Base-by-base conservation (phyloP, 2,113 vertebrate genomes). In the Aspidoscelis tigris region DNA sequence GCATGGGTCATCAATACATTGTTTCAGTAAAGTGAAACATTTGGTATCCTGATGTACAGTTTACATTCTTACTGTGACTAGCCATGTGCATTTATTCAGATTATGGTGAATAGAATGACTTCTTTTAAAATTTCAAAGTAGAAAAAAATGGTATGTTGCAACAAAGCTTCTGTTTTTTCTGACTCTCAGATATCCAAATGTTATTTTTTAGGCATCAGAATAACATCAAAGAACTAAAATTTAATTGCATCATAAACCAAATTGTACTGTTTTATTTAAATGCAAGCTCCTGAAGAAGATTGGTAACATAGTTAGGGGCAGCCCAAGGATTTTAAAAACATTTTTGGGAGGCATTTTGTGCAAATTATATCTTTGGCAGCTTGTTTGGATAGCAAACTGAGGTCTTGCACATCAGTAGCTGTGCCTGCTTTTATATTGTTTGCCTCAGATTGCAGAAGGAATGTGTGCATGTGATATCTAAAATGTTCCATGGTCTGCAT, bases 1-100 rank as follows among this genome's bases (percentile, higher is more conserved):
- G 83, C 79, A 70, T 80, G 80, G 11, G 83, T 85, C 75, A 78
- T 26, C 89, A 72, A 76, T 89, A 90, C 88, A 64, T 58, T 8
- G 11, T 41, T 76, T 83, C 72, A 79, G n/a, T 70, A 92, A 58
- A 82, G 76, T 71, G 65, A 39, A 81, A 72, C 47, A 81, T 84
- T 3, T 39, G 2, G 83, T 78, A 75, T 85, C 22, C 53, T 70
- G 24, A 86, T 41, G 61, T 76, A 10, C 43, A n/a, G n/a, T 41
- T 43, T 5, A 64, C 33, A 64, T 64, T 78, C 39, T 78, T 64
- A n/a, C 33, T 43, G 20, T 39, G 16, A 64, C 7, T 64, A 61
- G 64, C 58, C 58, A 61, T 20, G 58, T 9, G 22, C 41, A 58
- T 58, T 4, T 9, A 43, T 78, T 55, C 55, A 41, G 20, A 11